Evolutionary conservation across 2,888 invertebrate genomes (phyloP).

Genomic region (Ophion obscuratus): DNA sequence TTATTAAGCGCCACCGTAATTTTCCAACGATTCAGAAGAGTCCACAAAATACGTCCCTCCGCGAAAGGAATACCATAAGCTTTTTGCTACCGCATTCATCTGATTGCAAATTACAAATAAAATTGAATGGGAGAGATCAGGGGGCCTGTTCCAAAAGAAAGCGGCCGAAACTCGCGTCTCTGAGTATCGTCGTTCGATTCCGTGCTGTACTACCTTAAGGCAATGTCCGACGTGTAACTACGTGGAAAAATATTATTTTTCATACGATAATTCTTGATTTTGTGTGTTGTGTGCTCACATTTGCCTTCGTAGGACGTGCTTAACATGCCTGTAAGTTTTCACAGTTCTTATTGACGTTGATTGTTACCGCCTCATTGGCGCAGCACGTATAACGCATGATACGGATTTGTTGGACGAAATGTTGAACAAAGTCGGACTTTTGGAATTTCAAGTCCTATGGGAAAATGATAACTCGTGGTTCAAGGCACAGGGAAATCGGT

Average conservation of each 20-base stretch:
- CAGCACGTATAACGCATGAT: constrained; percentile 25
- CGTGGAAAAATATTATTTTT: constrained; percentile 45
- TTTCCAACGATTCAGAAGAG: no score
- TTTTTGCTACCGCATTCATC: no score
- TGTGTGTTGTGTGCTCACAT: constrained; percentile 81
- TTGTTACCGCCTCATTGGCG: constrained; percentile 39
- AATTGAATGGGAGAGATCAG: no score
- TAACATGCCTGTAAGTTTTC: constrained; percentile 84
- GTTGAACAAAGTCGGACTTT: background rate
- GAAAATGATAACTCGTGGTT: background rate
- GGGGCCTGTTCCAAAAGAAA: background rate
- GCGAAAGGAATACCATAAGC: no score
- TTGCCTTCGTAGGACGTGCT: constrained; percentile 82
- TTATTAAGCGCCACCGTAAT: no score
- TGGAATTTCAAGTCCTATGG: background rate
- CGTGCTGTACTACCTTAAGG: background rate
- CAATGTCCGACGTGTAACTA: background rate
- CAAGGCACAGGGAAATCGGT: background rate
- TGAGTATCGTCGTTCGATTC: background rate
- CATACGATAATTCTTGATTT: constrained; percentile 66
- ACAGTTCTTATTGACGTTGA: constrained; percentile 56
- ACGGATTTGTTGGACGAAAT: background rate
- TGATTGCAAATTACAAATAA: no score
- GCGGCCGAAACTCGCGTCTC: background rate
- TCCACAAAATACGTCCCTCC: no score